Base-by-base conservation (phyloP, 2,797 vertebrate species). In the Sphenodon punctatus region DNA sequence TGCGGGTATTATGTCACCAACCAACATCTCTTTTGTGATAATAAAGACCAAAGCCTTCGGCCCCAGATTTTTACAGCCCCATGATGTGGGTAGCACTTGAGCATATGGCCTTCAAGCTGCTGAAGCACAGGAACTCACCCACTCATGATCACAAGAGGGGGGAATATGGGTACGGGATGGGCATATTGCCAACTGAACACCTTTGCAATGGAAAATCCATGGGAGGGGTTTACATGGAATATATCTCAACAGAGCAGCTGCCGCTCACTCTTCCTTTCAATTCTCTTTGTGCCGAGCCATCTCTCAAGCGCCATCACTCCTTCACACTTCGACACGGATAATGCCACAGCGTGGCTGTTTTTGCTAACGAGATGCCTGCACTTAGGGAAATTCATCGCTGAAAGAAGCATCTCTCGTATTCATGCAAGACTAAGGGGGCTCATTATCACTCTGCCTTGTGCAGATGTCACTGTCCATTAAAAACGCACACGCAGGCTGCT, bases 101-200 rank as follows among this genome's bases (percentile, higher is more conserved):
- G n/a, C n/a, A n/a, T n/a, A n/a, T n/a, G n/a, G n/a, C n/a, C n/a
- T n/a, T n/a, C n/a, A n/a, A 53, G 36, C 71, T 72, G 66, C 27
- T 17, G 3, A 36, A 66, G 71, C 61, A 11, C 27, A 63, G 15
- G 13, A 75, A 22, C 16, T 84, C 68, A 69, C 42, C 78, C 76
- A 12, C 41, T 66, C 30, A 13, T 7, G 53, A 84, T 69, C 13
- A 20, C 41, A 68, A 75, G 63, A 10, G 1, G 63, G 68, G 66
- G 41, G n/a, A 53, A 27, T 81, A 45, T 72, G 23, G 53, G 41
- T 15, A 88, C 64, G 61, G n/a, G n/a, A n/a, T 68, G 46, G 53
- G 69, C 71, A 53, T 15, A 14, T 15, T 1, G 6, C 41, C 76
- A 38, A 69, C 8, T 43, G 48, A 11, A 13, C 78, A 41, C 4